Percentiles rank a stretch among this genome's conserved stretches.
These are phyloP conservation scores for Chelon auratus DNA, from an alignment of 2,797 vertebrate genomes.

Conservation along the genomic window DNA sequence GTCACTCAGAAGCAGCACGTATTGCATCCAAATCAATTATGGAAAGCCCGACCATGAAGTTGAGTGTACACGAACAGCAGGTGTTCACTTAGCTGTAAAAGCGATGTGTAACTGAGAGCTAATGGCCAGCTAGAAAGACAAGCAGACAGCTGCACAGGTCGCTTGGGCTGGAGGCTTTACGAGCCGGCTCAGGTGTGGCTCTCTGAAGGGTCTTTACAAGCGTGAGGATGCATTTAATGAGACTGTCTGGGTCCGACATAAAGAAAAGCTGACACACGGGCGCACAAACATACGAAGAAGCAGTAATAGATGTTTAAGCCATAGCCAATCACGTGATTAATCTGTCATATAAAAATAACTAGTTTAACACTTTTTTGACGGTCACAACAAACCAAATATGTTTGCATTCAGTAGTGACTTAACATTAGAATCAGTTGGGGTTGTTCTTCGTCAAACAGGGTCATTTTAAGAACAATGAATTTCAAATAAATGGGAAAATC, in stretches of 20 bases:
- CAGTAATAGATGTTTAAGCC: not conserved
- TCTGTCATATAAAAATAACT: not conserved
- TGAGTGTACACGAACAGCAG: not conserved
- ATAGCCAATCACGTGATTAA: not conserved
- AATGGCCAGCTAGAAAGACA: slow-evolving; percentile 19
- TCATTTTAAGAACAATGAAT: not conserved
- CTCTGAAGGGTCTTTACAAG: slow-evolving; percentile 61
- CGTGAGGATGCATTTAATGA: slow-evolving; percentile 66
- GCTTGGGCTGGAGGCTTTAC: slow-evolving; percentile 47
- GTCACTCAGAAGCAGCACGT: not conserved
- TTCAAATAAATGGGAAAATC: no score
- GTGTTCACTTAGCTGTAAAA: slow-evolving; percentile 11
- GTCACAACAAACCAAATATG: not conserved
- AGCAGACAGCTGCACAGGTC: slow-evolving; percentile 46
- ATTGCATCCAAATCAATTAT: not conserved
- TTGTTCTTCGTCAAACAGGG: not conserved
- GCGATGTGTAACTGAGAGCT: slow-evolving; percentile 7
- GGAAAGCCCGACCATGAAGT: not conserved
- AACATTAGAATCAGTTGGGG: not conserved
- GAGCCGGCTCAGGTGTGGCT: slow-evolving; percentile 64
- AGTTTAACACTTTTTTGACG: not conserved
- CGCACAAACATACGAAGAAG: not conserved
- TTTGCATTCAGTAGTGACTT: not conserved
- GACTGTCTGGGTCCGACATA: slow-evolving; percentile 17
- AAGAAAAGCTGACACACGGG: not conserved